Evolutionary conservation across 2,888 invertebrate species (phyloP).

Genomic region (Gastracanthus pulcherrimus): DNA sequence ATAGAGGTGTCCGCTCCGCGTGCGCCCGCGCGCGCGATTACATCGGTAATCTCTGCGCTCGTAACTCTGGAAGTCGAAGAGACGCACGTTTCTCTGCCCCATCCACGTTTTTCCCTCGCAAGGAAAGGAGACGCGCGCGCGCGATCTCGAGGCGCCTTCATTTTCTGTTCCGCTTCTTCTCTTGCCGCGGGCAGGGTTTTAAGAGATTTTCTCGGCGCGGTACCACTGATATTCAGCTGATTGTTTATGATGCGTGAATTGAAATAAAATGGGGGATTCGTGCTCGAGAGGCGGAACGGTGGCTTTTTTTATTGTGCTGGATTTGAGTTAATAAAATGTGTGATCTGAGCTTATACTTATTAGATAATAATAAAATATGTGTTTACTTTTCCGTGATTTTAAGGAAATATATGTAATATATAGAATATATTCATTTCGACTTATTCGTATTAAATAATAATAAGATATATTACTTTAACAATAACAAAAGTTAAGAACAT

Average conservation of each 20-base stretch:
- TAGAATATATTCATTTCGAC: too few species aligned
- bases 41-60: conserved; percentile 63
- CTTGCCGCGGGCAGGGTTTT: neutral
- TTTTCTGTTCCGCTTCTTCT: conserved; percentile 1
- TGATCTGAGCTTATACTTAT: neutral
- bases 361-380: too few species aligned
- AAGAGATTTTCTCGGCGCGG: conserved; percentile 20
- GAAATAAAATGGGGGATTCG: conserved; percentile 30
- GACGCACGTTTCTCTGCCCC: neutral
- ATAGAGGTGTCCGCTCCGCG: conserved; percentile 19
- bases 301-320: neutral
- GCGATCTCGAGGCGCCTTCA: neutral
- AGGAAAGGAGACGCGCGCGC: neutral
- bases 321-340: neutral
- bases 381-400: too few species aligned
- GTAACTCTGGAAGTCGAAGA: conserved; percentile 54
- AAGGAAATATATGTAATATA: too few species aligned
- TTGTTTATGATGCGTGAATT: conserved; percentile 48
- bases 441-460: too few species aligned
- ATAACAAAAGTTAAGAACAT: too few species aligned
- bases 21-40: conserved; percentile 54
- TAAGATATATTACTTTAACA: too few species aligned
- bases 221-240: conserved; percentile 37
- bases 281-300: conserved; percentile 19
- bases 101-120: neutral